Conservation (phyloP, 2,888 invertebrate genomes). For the Meghimatium bilineatum region DNA sequence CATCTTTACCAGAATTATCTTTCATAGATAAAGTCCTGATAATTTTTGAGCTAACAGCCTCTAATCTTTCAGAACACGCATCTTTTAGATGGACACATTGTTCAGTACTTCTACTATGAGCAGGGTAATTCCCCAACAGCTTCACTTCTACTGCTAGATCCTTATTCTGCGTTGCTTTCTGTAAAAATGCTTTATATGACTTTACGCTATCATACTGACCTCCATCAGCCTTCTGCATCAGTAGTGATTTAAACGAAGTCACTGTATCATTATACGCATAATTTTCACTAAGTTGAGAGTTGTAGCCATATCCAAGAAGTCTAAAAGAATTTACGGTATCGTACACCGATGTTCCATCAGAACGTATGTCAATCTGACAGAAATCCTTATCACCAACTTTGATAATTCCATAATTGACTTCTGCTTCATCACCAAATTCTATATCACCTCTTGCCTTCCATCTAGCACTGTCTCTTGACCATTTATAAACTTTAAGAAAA, state of each 20-base stretch:
- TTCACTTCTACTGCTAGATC: slow-evolving; percentile 52
- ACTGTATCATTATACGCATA: slow-evolving; percentile 43
- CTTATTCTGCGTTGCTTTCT: slow-evolving; percentile 45
- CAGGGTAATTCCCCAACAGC: slow-evolving; percentile 44
- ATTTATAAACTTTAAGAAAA: slow-evolving; percentile 48
- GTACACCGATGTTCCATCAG: slow-evolving; percentile 53
- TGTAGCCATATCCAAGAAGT: slow-evolving; percentile 40
- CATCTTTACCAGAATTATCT: slow-evolving; percentile 8
- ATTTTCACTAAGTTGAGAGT: not conserved
- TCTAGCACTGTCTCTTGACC: slow-evolving; percentile 49
- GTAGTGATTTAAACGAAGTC: slow-evolving; percentile 46
- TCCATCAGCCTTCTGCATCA: slow-evolving; percentile 46
- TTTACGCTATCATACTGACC: slow-evolving; percentile 51
- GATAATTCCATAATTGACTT: slow-evolving; percentile 52
- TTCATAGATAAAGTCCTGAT: not conserved
- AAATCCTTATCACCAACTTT: slow-evolving; percentile 52
- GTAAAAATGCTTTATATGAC: slow-evolving; percentile 52
- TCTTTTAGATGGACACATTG: slow-evolving; percentile 17
- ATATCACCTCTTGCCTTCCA: slow-evolving; percentile 49
- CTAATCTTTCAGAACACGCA: slow-evolving; percentile 20
- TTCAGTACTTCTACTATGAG: slow-evolving; percentile 45
- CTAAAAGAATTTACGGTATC: slow-evolving; percentile 53
- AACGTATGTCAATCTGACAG: slow-evolving; percentile 52
- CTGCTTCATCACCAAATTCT: slow-evolving; percentile 51
- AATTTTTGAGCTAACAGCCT: not conserved